Conservation (phyloP, 1,140 invertebrate species). For the Brachionus sp. region DNA sequence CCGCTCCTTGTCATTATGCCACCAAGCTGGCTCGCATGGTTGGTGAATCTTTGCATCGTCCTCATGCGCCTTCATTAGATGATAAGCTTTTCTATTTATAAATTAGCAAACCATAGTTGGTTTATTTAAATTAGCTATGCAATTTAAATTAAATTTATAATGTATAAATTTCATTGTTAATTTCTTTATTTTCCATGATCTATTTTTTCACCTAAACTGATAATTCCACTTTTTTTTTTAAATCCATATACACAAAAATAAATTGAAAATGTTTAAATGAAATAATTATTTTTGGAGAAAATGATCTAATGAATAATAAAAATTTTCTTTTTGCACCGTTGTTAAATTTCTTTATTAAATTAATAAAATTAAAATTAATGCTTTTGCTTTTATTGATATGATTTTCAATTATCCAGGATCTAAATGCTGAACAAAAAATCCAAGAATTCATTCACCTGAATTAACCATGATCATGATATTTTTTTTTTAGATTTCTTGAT, state of each 20-base stretch:
- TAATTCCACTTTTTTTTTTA: neutral
- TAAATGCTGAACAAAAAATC: neutral
- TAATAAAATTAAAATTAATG: neutral
- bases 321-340: neutral
- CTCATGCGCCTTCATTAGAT: conserved; percentile 58
- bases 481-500: no score
- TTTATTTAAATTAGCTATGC: neutral
- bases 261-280: neutral
- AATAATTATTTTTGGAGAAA: neutral
- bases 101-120: conserved; percentile 34
- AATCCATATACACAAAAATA: neutral
- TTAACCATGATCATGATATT: no score
- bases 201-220: neutral
- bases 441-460: no score
- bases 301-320: neutral
- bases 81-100: conserved; percentile 61
- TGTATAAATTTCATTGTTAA: conserved; percentile 22
- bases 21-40: conserved; percentile 78
- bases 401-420: no score
- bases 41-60: conserved; percentile 67
- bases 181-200: neutral
- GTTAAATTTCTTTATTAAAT: neutral
- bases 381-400: neutral
- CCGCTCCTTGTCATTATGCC: conserved; percentile 70
- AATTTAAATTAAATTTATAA: neutral